Conservation (phyloP, 92 coral and sea anemone genomes). For the Parazoanthus swiftii region DNA sequence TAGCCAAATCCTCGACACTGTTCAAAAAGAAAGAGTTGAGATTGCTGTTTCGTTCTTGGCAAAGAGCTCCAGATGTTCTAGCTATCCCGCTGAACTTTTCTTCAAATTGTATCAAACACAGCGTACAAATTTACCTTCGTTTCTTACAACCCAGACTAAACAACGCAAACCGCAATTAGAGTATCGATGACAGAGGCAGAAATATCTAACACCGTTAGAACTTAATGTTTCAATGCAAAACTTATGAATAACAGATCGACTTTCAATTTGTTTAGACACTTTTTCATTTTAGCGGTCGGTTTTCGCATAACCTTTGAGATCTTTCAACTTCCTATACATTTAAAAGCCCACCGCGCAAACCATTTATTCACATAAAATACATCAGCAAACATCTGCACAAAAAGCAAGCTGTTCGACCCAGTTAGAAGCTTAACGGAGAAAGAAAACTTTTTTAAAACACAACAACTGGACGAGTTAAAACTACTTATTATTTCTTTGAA, state of each 20-base stretch:
- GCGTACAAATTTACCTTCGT: not conserved
- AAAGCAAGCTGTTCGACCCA: slow-evolving; percentile 20
- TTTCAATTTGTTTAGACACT: slow-evolving; percentile 29
- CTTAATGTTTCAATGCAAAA: not conserved
- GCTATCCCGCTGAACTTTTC: not conserved
- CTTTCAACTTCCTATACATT: slow-evolving; percentile 31
- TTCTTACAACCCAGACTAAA: not conserved
- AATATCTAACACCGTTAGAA: not conserved
- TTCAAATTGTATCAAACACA: not conserved
- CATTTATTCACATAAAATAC: not conserved
- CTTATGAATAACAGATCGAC: not conserved
- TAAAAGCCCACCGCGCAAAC: not conserved
- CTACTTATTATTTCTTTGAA: not conserved
- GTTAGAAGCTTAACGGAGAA: not conserved
- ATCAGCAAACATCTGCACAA: slow-evolving; percentile 17
- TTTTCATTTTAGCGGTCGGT: not conserved
- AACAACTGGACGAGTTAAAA: not conserved
- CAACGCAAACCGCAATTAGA: slow-evolving; percentile 2
- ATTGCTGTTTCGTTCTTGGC: not conserved
- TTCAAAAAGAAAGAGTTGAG: not conserved
- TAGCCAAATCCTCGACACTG: no score
- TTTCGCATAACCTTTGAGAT: slow-evolving; percentile 15
- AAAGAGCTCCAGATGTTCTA: not conserved
- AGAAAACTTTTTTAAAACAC: not conserved
- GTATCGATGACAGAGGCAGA: not conserved